These are phyloP conservation scores for Hiodon tergisus DNA, from an alignment of 2,113 vertebrate species.

Conservation along the genomic window DNA sequence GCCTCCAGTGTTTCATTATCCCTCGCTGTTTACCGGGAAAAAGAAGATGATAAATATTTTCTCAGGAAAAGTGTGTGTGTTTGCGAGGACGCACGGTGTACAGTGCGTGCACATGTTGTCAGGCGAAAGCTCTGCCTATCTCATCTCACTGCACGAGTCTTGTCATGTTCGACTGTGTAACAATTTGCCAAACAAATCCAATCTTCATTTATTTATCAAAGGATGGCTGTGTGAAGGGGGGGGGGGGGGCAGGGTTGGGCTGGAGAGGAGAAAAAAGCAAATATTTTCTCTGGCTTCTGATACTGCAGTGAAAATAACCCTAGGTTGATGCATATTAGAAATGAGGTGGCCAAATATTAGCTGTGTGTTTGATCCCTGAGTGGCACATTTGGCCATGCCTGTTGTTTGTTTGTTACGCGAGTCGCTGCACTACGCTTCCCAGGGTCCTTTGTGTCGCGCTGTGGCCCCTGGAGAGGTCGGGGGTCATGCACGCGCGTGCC, in stretches of 20 bases:
- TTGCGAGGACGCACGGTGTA: background rate
- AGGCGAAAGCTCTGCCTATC: constrained; percentile 13
- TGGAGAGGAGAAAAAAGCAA: constrained; percentile 35
- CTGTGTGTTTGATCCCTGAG: constrained; percentile 32
- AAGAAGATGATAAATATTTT: constrained; percentile 18
- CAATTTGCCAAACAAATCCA: constrained; percentile 66
- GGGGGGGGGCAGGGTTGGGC: background rate
- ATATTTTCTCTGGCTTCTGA: constrained; percentile 64
- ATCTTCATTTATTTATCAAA: constrained; percentile 53
- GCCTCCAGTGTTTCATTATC: constrained; percentile 46
- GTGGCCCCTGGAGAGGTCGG: background rate
- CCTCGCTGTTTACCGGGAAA: constrained; percentile 45
- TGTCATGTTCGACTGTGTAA: constrained; percentile 52
- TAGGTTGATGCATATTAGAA: constrained; percentile 33
- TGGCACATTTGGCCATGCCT: constrained; percentile 9
- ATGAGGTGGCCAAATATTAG: constrained; percentile 31
- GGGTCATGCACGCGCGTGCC: background rate
- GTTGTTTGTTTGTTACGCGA: background rate
- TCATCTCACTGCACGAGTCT: constrained; percentile 53
- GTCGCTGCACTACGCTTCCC: background rate
- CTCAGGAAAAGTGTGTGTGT: background rate
- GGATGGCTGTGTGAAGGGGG: constrained; percentile 26
- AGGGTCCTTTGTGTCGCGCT: background rate
- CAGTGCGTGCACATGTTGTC: background rate
- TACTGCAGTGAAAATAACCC: constrained; percentile 50